These are phyloP conservation scores for Hydropsyche tenuis DNA, from an alignment of 1,140 invertebrate species.

Conservation along the genomic window DNA sequence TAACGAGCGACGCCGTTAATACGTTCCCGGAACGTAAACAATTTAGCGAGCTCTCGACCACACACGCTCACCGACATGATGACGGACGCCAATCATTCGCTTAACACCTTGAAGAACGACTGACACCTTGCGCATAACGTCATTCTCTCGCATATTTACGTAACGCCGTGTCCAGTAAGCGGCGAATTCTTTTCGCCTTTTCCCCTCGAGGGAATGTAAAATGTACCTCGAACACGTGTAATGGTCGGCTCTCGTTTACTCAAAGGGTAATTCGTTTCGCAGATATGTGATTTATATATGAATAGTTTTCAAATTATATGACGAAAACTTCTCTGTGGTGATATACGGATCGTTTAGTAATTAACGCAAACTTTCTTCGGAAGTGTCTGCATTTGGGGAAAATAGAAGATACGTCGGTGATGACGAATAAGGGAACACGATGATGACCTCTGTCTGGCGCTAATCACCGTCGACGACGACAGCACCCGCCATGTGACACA, in stretches of 20 bases:
- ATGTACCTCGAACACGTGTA: too few species aligned
- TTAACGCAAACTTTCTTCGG: constrained; percentile 18
- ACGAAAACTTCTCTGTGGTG: not conserved
- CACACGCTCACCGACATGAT: constrained; percentile 30
- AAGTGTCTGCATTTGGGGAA: not conserved
- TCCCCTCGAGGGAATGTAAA: too few species aligned
- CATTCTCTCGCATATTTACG: too few species aligned
- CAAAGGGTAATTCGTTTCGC: too few species aligned
- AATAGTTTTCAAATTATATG: too few species aligned
- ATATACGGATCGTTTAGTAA: constrained; percentile 8
- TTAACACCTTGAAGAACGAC: constrained; percentile 32
- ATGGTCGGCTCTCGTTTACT: too few species aligned
- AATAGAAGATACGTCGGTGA: not conserved
- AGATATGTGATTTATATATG: too few species aligned
- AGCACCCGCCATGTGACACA: constrained; percentile 19
- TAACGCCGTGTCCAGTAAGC: not conserved
- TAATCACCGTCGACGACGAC: constrained; percentile 32
- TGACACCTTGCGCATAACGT: too few species aligned
- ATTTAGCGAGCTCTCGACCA: constrained; percentile 40
- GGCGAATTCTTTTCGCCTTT: too few species aligned
- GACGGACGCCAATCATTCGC: constrained; percentile 41
- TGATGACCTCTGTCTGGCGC: constrained; percentile 32
- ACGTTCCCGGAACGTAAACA: constrained; percentile 43
- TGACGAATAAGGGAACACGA: constrained; percentile 27
- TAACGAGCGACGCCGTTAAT: constrained; percentile 40